Conservation (phyloP, 2,113 vertebrate genomes). For the Channa argus region DNA sequence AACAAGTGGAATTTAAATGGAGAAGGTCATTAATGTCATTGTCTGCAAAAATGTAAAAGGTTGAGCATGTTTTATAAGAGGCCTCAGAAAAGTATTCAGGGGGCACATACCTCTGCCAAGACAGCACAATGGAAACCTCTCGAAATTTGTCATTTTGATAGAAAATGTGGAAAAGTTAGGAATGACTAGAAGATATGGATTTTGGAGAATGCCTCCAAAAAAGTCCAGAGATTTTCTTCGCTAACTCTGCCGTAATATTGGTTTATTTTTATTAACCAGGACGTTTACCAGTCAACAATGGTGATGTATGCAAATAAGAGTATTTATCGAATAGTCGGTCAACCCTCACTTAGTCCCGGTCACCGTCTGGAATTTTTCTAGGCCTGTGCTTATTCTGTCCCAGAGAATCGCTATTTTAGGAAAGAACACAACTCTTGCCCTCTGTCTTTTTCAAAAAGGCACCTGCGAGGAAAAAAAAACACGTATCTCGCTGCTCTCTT, state of each 20-base stretch:
- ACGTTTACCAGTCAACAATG: neutral
- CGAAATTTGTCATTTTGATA: neutral
- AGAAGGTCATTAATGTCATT: slow-evolving; percentile 24
- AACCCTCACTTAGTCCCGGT: neutral
- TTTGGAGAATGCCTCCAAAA: too few species aligned
- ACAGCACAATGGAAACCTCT: too few species aligned
- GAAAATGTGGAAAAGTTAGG: neutral
- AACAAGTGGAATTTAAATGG: slow-evolving; percentile 20
- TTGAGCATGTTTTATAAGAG: neutral
- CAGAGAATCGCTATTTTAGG: slow-evolving; percentile 5
- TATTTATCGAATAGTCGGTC: slow-evolving; percentile 10
- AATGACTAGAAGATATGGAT: neutral
- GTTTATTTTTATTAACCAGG: too few species aligned
- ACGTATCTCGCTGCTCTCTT: slow-evolving; percentile 51
- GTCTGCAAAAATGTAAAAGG: neutral
- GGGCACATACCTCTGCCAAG: neutral
- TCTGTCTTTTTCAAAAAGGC: slow-evolving; percentile 53
- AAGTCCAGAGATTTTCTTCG: too few species aligned
- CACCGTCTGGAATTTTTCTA: neutral
- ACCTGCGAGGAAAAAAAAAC: slow-evolving; percentile 23
- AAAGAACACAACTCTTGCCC: slow-evolving; percentile 22
- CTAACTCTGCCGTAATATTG: too few species aligned
- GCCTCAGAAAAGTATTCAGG: neutral
- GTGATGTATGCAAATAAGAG: slow-evolving; percentile 1
- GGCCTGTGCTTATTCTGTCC: slow-evolving; percentile 16